phyloP scores from a whole-genome alignment of 2,888 invertebrate species.

The Stenichneumon culpator region DNA sequence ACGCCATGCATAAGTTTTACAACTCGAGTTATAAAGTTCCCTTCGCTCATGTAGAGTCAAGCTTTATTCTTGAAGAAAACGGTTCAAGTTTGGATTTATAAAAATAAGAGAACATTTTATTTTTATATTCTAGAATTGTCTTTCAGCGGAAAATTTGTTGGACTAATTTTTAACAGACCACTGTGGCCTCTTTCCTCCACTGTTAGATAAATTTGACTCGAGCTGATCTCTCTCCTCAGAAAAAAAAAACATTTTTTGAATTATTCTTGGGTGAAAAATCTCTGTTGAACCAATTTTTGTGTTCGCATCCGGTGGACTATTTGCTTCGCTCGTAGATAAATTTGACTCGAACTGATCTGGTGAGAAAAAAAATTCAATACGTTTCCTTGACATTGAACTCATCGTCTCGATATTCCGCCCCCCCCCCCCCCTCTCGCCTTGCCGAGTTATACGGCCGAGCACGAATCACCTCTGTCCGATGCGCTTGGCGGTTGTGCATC shows the following conservation, averaged over 20 bases:
- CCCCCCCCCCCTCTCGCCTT: too few species aligned
- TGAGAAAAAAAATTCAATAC: slow-evolving; percentile 53
- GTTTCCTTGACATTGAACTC: slow-evolving; percentile 65
- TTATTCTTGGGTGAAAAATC: too few species aligned
- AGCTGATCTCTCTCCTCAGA: too few species aligned
- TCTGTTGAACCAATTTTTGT: too few species aligned
- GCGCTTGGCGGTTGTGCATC: slow-evolving; percentile 21
- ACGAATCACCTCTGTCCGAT: slow-evolving; percentile 5
- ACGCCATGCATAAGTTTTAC: neutral
- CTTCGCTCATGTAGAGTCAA: neutral
- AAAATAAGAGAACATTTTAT: neutral
- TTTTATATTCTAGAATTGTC: neutral
- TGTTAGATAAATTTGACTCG: too few species aligned
- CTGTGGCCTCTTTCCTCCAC: too few species aligned
- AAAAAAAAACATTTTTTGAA: too few species aligned
- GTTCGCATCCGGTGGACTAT: neutral
- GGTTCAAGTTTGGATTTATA: neutral
- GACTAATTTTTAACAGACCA: too few species aligned
- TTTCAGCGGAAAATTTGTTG: too few species aligned
- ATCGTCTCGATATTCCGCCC: slow-evolving; percentile 49
- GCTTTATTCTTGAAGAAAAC: neutral
- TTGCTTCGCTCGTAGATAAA: neutral
- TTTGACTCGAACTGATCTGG: neutral
- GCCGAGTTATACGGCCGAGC: neutral
- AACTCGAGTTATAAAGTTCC: neutral